phyloP scores from a whole-genome alignment of 2,797 vertebrate genomes.

The Oreonectes daqikongensis region DNA sequence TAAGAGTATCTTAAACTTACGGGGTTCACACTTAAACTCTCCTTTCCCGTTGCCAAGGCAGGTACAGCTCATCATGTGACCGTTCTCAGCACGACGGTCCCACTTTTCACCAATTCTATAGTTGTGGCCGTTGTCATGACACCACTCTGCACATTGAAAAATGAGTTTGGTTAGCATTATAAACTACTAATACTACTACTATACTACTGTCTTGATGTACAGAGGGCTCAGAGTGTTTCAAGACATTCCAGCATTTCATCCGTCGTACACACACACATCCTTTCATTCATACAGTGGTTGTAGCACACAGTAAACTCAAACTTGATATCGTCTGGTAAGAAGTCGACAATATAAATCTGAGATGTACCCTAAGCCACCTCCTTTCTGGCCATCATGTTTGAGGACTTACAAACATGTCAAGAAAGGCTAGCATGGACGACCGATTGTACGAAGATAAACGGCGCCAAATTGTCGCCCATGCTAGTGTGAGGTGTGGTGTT shows the following conservation, averaged over 20 bases:
- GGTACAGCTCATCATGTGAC: conserved; percentile 94
- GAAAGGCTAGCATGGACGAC: conserved; percentile 61
- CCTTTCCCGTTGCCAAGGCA: conserved; percentile 96
- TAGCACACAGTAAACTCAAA: conserved; percentile 49
- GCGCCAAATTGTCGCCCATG: conserved; percentile 45
- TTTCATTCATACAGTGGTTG: conserved; percentile 25
- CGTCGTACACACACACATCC: conserved; percentile 32
- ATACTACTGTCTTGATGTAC: no score
- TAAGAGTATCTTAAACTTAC: conserved; percentile 69
- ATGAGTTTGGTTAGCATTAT: not conserved
- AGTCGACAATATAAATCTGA: conserved; percentile 76
- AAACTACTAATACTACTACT: no score
- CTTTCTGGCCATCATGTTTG: conserved; percentile 64
- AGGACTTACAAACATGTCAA: conserved; percentile 51
- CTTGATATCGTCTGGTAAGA: conserved; percentile 74
- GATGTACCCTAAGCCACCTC: conserved; percentile 34
- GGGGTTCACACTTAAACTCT: conserved; percentile 91
- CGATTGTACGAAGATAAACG: not conserved
- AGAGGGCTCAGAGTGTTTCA: no score
- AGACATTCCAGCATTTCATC: conserved; percentile 52
- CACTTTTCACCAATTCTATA: conserved; percentile 90
- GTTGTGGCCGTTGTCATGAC: conserved; percentile 83
- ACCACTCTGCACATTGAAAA: conserved; percentile 72
- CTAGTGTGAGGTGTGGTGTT: conserved; percentile 49
- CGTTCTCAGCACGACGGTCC: conserved; percentile 87